Conservation (phyloP, 1,140 invertebrate genomes). For the Trachelipus rathkii region DNA sequence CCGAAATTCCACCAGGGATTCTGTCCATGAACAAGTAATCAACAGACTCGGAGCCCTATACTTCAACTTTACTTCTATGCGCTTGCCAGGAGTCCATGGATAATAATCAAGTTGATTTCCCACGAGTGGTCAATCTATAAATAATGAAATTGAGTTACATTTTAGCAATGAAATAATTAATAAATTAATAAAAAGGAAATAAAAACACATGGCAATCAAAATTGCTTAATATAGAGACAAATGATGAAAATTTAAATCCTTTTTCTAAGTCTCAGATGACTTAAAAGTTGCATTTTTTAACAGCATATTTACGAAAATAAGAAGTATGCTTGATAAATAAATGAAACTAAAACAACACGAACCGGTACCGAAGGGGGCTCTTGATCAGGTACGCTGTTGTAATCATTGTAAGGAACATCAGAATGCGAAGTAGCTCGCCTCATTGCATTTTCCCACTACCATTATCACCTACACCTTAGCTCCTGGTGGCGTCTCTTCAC, state of each 20-base stretch:
- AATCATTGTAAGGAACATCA: neutral
- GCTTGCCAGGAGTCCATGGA: neutral
- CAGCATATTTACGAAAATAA: too few species aligned
- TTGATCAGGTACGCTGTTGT: neutral
- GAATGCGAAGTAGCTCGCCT: neutral
- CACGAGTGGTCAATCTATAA: neutral
- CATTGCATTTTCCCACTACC: neutral
- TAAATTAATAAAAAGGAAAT: too few species aligned
- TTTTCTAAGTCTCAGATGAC: too few species aligned
- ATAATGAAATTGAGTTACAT: neutral
- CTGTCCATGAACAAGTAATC: neutral
- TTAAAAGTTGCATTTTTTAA: too few species aligned
- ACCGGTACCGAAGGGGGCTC: neutral
- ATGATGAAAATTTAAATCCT: neutral
- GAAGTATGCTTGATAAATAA: too few species aligned
- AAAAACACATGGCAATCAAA: neutral
- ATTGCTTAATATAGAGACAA: neutral
- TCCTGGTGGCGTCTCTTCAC: neutral
- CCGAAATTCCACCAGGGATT: neutral
- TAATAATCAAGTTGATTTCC: neutral
- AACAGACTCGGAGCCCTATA: neutral
- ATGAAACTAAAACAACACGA: neutral
- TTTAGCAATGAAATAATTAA: neutral
- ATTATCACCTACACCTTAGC: neutral
- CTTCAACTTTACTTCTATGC: neutral